Conservation (phyloP, 2,113 vertebrate species). For the Reinhardtius hippoglossoides region DNA sequence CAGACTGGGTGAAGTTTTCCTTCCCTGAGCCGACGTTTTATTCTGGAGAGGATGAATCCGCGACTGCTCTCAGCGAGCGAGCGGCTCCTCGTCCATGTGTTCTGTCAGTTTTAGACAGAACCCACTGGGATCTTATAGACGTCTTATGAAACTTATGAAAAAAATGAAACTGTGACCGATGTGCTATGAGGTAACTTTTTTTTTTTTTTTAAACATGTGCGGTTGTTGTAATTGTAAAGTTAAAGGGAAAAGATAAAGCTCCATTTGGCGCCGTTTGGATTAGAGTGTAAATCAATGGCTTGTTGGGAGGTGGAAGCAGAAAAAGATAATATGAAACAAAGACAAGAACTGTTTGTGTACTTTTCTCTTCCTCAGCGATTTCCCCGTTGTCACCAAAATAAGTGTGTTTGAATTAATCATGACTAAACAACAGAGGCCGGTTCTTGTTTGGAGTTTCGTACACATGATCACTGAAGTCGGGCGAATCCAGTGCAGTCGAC, state of each 20-base stretch:
- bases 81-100: too few species aligned
- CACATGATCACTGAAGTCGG: slow-evolving; percentile 36
- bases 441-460: slow-evolving; percentile 10
- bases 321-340: not conserved
- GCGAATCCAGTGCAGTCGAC: slow-evolving; percentile 30
- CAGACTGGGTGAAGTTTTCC: too few species aligned
- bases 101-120: too few species aligned
- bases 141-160: too few species aligned
- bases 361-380: not conserved
- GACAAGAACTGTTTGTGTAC: not conserved
- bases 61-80: too few species aligned
- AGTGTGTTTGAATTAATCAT: slow-evolving; percentile 43
- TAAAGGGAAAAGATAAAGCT: slow-evolving; percentile 17
- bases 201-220: not conserved
- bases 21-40: too few species aligned
- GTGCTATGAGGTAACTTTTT: not conserved
- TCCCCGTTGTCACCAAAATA: slow-evolving; percentile 9
- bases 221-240: slow-evolving; percentile 4
- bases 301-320: not conserved
- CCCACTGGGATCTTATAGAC: too few species aligned
- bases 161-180: not conserved
- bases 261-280: slow-evolving; percentile 9
- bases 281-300: slow-evolving; percentile 19
- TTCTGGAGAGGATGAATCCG: too few species aligned
- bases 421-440: slow-evolving; percentile 18